These are phyloP conservation scores for Osedax fenrisi DNA, from an alignment of 2,888 invertebrate genomes.

Conservation along the genomic window DNA sequence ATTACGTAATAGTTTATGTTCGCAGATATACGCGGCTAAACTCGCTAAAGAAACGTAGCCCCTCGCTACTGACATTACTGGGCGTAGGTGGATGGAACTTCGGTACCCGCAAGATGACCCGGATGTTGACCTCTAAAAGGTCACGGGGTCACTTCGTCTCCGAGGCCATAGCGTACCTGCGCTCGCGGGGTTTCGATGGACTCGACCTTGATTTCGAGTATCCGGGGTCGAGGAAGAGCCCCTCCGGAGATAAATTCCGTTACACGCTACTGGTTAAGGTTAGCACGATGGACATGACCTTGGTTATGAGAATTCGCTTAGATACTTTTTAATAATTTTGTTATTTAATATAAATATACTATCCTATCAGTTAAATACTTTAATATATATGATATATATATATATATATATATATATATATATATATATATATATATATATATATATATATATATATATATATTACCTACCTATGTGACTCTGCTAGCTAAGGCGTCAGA, in stretches of 20 bases:
- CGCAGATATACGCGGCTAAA: slow-evolving; percentile 7
- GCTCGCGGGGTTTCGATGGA: slow-evolving; percentile 9
- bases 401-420: too few relatives aligned
- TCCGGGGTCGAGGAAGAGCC: slow-evolving; percentile 8
- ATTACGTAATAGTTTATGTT: too few relatives aligned
- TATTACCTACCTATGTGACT: too few relatives aligned
- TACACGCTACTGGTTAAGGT: not conserved
- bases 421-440: too few relatives aligned
- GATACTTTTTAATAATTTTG: too few relatives aligned
- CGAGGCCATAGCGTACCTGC: not conserved
- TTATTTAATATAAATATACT: too few relatives aligned
- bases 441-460: too few relatives aligned
- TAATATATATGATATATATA: too few relatives aligned
- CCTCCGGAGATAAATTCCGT: not conserved
- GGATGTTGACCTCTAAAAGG: not conserved
- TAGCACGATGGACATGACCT: too few relatives aligned
- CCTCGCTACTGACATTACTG: slow-evolving; percentile 1
- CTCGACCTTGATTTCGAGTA: slow-evolving; percentile 14
- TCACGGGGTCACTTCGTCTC: not conserved
- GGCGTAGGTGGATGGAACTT: slow-evolving; percentile 13
- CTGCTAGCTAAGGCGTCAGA: too few relatives aligned
- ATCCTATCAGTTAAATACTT: too few relatives aligned
- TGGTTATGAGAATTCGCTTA: too few relatives aligned
- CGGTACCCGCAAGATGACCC: slow-evolving; percentile 4
- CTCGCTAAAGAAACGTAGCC: not conserved